A percentile compares a stretch with the other conserved stretches of the same genome.
phyloP scores from a whole-genome alignment of 2,888 invertebrate species.

The Danaus chrysippus region DNA sequence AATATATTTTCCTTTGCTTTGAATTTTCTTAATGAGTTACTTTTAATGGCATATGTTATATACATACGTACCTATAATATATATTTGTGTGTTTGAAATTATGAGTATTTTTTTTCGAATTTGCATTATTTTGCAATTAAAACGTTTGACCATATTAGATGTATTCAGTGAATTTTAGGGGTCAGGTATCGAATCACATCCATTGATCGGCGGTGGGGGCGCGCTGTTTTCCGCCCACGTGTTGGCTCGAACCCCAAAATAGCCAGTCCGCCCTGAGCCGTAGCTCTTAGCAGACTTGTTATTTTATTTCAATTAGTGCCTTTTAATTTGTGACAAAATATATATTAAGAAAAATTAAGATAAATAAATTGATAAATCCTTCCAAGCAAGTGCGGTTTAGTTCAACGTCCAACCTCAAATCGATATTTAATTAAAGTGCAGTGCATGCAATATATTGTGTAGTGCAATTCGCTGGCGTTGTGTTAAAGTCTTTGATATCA shows the following conservation, averaged over 20 bases:
- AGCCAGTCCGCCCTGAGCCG: conserved; percentile 68
- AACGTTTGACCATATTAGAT: conserved; percentile 5
- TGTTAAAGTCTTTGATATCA: conserved; percentile 38
- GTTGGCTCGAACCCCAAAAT: conserved; percentile 69
- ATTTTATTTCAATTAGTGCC: conserved; percentile 18
- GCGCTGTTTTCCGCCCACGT: conserved; percentile 61
- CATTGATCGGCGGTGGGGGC: conserved; percentile 68
- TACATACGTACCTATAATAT: no score
- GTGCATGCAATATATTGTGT: conserved; percentile 28
- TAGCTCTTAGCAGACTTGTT: conserved; percentile 47
- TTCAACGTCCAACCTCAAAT: not conserved
- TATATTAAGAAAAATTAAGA: conserved; percentile 13
- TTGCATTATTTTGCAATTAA: not conserved
- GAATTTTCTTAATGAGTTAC: no score
- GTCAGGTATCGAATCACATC: conserved; percentile 63
- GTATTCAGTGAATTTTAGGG: conserved; percentile 34
- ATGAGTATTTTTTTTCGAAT: not conserved
- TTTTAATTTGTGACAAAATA: conserved; percentile 12
- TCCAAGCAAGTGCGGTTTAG: not conserved
- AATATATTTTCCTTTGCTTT: no score
- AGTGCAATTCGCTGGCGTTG: conserved; percentile 19
- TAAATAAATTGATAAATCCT: conserved; percentile 4
- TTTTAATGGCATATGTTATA: no score
- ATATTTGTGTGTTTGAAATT: no score
- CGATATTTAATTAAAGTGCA: conserved; percentile 20